phyloP scores from a whole-genome alignment of 2,888 invertebrate genomes.

The Serripes groenlandicus region DNA sequence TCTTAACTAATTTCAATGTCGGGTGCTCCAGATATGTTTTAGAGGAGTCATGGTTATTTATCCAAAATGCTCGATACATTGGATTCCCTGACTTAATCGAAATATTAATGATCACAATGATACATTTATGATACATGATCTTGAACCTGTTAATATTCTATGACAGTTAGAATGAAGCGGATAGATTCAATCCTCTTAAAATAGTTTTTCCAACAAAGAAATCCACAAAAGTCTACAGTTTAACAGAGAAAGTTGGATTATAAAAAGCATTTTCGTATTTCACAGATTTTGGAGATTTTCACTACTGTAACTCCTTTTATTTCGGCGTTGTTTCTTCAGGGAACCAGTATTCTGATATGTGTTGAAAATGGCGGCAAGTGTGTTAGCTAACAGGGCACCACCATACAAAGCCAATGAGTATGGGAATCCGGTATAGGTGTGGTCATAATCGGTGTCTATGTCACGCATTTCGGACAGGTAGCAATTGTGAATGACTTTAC shows the following conservation, averaged over 20 bases:
- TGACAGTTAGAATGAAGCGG: no score
- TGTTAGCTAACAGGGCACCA: constrained; percentile 18
- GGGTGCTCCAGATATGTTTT: no score
- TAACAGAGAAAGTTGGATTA: constrained; percentile 16
- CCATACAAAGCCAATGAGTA: constrained; percentile 45
- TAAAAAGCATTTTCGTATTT: no score
- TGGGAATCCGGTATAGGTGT: constrained; percentile 57
- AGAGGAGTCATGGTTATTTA: no score
- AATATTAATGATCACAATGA: background rate
- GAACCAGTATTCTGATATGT: constrained; percentile 18
- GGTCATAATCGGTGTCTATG: constrained; percentile 24
- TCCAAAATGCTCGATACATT: background rate
- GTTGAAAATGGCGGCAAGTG: constrained; percentile 10
- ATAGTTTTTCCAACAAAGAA: no score
- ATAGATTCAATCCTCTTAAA: no score
- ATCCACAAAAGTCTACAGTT: background rate
- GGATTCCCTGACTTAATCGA: background rate
- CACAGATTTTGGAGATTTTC: no score
- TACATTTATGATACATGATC: no score
- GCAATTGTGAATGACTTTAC: constrained; percentile 12
- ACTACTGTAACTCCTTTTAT: no score
- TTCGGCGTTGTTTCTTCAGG: constrained; percentile 3
- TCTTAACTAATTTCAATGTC: no score
- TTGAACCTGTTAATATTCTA: no score
- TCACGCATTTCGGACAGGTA: constrained; percentile 9